These are phyloP conservation scores for Danio kyathit DNA, from an alignment of 2,797 vertebrate species.

Conservation along the genomic window DNA sequence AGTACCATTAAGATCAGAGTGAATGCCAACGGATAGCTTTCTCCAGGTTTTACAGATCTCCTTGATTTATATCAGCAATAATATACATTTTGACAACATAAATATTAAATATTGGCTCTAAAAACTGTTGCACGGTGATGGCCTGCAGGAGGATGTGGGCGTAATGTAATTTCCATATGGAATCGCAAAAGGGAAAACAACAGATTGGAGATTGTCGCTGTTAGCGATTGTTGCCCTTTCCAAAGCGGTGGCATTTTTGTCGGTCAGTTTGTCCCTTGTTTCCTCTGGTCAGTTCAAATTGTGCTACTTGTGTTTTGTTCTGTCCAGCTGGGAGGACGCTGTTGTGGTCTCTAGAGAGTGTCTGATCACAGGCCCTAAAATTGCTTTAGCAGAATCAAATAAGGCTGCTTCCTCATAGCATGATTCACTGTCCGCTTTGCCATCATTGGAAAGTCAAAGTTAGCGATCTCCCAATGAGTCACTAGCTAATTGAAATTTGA, in stretches of 20 bases:
- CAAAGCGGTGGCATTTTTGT: constrained; percentile 56
- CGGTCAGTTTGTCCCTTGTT: constrained; percentile 41
- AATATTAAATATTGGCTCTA: constrained; percentile 26
- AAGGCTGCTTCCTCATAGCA: constrained; percentile 3
- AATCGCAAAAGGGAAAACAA: constrained; percentile 32
- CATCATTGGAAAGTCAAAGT: constrained; percentile 23
- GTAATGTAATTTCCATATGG: constrained; percentile 46
- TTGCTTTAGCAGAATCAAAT: constrained; percentile 43
- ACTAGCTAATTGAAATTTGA: constrained; percentile 23
- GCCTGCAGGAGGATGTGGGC: constrained; percentile 25
- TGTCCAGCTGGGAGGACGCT: constrained; percentile 37
- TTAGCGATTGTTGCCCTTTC: constrained; percentile 55
- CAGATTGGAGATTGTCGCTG: constrained; percentile 49
- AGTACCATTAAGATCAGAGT: not conserved
- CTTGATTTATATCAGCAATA: not conserved
- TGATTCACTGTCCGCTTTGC: not conserved
- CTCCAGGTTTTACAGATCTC: not conserved
- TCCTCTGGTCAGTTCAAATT: constrained; percentile 49
- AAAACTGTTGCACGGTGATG: not conserved
- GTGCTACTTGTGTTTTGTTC: constrained; percentile 31
- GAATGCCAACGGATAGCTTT: not conserved
- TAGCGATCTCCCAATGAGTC: constrained; percentile 4
- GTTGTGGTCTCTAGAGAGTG: constrained; percentile 39
- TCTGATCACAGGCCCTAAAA: constrained; percentile 46
- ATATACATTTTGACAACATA: constrained; percentile 19